Evolutionary conservation across 35 echinoderm and acorn worm species (phyloP).

Genomic region (Eucidaris tribuloides): DNA sequence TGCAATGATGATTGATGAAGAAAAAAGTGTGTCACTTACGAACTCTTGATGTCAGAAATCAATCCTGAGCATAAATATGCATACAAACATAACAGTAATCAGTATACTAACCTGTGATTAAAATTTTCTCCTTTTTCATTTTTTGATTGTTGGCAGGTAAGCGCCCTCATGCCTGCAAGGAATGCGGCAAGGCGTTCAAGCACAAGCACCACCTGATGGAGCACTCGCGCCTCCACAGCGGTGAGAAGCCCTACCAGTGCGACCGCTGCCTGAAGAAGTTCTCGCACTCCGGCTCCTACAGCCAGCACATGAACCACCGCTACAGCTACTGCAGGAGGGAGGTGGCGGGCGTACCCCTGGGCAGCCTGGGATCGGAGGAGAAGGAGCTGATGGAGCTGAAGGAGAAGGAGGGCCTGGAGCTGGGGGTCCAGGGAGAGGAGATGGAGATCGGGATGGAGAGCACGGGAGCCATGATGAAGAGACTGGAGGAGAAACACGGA

Average conservation of each 20-base stretch:
- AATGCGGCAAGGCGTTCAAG: slow-evolving; percentile 98
- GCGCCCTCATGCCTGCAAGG: slow-evolving; percentile 95
- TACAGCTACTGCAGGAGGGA: slow-evolving; percentile 98
- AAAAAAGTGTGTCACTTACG: too few relatives aligned
- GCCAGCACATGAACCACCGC: slow-evolving; percentile 99
- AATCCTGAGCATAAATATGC: too few relatives aligned
- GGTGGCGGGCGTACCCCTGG: background rate
- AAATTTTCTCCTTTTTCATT: too few relatives aligned
- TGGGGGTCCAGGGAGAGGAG: background rate
- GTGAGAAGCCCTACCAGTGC: slow-evolving; percentile 99
- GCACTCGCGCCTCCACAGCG: slow-evolving; percentile 90
- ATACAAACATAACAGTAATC: too few relatives aligned
- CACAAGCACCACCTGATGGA: slow-evolving; percentile 99
- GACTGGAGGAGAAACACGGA: slow-evolving; percentile 6
- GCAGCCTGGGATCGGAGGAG: background rate
- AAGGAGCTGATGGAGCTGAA: background rate
- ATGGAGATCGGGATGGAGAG: slow-evolving; percentile 23
- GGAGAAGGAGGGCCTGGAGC: background rate
- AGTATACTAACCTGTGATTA: too few relatives aligned
- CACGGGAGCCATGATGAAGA: background rate
- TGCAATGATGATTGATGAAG: too few relatives aligned
- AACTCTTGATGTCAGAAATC: too few relatives aligned
- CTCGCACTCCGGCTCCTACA: slow-evolving; percentile 97
- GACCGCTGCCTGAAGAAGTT: slow-evolving; percentile 99
- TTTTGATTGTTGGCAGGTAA: slow-evolving; percentile 95